Evolutionary conservation across 2,888 invertebrate species (phyloP), one percentile per base, ranked within the genome.

Genomic region (Hypolimnas misippus): DNA sequence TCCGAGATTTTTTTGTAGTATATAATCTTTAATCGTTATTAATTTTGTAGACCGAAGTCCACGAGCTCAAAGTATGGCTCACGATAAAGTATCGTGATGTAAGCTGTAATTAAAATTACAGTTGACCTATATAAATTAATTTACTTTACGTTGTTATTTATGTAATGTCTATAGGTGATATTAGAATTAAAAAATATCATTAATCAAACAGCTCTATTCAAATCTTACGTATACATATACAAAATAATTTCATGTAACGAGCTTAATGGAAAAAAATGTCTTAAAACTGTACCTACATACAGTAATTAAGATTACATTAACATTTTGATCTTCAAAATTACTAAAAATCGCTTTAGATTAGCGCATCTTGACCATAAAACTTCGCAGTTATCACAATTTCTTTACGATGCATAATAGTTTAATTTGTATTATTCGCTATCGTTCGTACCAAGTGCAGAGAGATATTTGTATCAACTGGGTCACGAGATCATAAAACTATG

Each of bases 401-500:
- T 46, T 46, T 40, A n/a, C 14, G 14, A 40, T 21, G 21, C 5
- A n/a, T 14, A 29, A 49, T 49, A 29, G 49, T 49, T 29, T 16
- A 49, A 29, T 52, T 60, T 49, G 21, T 42, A 52, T 40, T 31
- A 44, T 54, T 29, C 33, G 46, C 35, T 53, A 54, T 60, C 49
- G 5, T 29, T 14, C n/a, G 29, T 14, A 62, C 17, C 46, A 52
- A 54, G 51, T 46, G 56, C 61, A 62, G 55, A 40, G 40, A 49
- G 63, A 69, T 65, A 65, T 50, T 67, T 62, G 64, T 69, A 68
- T 71, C 67, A 61, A 58, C 40, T 59, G 54, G 72, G 73, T 73
- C 70, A 71, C 51, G 57, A 62, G 66, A 57, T 68, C 67, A 62
- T 56, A 58, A 58, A 68, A 61, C 65, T 69, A 67, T 64, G 72